Evolutionary conservation across 2,888 invertebrate species (phyloP), one percentile per base, ranked within the genome.

Genomic region (Agrochola macilenta): DNA sequence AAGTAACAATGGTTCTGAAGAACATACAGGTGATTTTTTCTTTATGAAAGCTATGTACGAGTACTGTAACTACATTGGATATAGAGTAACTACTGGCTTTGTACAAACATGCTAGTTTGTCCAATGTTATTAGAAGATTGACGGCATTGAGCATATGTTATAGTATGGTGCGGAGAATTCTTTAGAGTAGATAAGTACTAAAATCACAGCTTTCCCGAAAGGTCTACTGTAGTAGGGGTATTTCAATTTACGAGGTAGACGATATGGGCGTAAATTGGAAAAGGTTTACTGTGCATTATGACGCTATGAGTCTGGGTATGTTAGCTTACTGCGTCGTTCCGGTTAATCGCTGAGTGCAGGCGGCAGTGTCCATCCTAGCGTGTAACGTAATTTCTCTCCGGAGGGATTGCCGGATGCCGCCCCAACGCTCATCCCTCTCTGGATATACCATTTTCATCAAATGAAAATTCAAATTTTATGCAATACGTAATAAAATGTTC

Each of bases 351-450:
- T 63, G 78, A 76, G 81, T 83, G 83, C 82, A 82, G 81, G 80
- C 87, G 61, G 75, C 80, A 74, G 79, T 84, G 87, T 84, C 83
- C 87, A 84, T 74, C 73, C 69, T 81, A 79, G 76, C 88, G 87
- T 84, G 78, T 83, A 89, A 90, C 84, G 78, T 85, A 84, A 87
- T 90, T 87, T 87, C 83, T 79, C 78, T 79, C 78, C 64, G 77
- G 69, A 76, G 79, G 84, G 84, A 84, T 82, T 77, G 82, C 75
- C 61, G 75, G 65, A 79, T 49, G 60, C 79, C 82, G 76, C 75
- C 70, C 74, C 52, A 49, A 58, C 65, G 72, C 75, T 70, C 65
- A 81, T 69, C 69, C 68, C 79, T 73, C 70, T 64, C 64, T 35
- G 43, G 30, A 54, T 61, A 61, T 64, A 58, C n/a, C 52, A 60